Evolutionary conservation across 2,888 invertebrate genomes (phyloP).

Genomic region (Acronicta aceris): DNA sequence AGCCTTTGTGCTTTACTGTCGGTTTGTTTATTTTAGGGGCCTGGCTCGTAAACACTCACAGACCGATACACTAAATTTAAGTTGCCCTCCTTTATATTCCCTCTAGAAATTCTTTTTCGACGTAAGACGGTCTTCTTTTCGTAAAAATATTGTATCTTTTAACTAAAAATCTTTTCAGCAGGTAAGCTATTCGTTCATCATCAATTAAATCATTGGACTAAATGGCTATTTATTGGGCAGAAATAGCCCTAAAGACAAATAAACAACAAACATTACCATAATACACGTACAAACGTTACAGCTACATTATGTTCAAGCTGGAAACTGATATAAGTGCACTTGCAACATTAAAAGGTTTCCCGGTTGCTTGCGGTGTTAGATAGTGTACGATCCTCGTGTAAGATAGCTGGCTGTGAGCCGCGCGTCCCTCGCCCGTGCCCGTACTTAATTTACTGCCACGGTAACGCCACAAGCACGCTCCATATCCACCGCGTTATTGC

Average conservation of each 20-base stretch:
- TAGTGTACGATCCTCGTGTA: constrained; percentile 73
- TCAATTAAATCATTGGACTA: constrained; percentile 12
- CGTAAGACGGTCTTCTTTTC: constrained; percentile 18
- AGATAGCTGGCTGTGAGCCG: constrained; percentile 75
- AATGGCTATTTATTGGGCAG: constrained; percentile 10
- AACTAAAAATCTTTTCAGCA: constrained; percentile 10
- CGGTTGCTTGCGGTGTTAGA: constrained; percentile 65
- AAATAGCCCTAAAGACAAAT: constrained; percentile 14
- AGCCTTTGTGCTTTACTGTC: constrained; percentile 81
- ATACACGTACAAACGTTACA: constrained; percentile 38
- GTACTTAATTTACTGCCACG: constrained; percentile 85
- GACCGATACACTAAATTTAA: constrained; percentile 83
- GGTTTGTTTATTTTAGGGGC: constrained; percentile 85
- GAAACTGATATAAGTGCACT: constrained; percentile 67
- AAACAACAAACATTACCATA: constrained; percentile 11
- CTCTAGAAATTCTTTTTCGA: constrained; percentile 69
- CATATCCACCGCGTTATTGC: constrained; percentile 87
- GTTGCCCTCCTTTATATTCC: constrained; percentile 80
- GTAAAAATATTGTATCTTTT: constrained; percentile 27
- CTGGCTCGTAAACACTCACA: constrained; percentile 84
- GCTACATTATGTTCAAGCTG: constrained; percentile 59
- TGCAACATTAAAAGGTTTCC: constrained; percentile 67
- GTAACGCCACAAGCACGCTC: constrained; percentile 87
- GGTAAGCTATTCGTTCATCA: constrained; percentile 7
- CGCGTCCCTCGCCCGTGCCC: constrained; percentile 74